Base-by-base conservation (phyloP, 2,888 invertebrate species). In the Pandemis cinnamomeana region DNA sequence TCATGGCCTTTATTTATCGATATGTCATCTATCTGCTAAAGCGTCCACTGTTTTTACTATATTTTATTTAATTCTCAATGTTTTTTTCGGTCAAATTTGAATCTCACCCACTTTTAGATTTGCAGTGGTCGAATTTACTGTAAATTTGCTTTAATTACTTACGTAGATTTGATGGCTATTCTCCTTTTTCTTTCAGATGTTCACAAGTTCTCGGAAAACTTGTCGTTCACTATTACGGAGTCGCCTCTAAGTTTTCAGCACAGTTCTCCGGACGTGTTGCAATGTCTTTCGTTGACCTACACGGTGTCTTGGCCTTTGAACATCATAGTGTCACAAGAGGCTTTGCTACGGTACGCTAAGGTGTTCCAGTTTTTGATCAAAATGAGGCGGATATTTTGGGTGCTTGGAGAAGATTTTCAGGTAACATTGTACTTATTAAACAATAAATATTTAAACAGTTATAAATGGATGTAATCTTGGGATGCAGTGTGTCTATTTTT, bases 281-380 rank as follows among this genome's bases (percentile, higher is more conserved):
- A 96, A 58, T 96, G 96, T 78, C 88, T 98, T 0, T 96, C 95
- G 0, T 89, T 98, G 5, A 95, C 96, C 3, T 97, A 97, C 86
- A 93, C 95, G 11, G 95, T 97, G 10, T 88, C 94, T 4, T 98
- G 97, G 97, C 98, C 98, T 0, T 86, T 97, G 0, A 97, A 97
- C 87, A 96, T 97, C 58, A 95, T 98, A 70, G 87, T 98, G 70
- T 97, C 97, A 7, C 95, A 95, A 0, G 96, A 96, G 78, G 95
- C 96, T 0, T 87, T 97, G 77, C 88, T 94, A 13, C 95, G 97
- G 79, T 97, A 97, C 82, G 95, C 96, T 0, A 96, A 95, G 80
- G 96, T 97, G 0, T 97, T 97, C 83, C 96, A 96, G 83, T 97
- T 97, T 86, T 88, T 97, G 55, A 84, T 97, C 70, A 97, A 97